Evolutionary conservation across 1,140 invertebrate genomes (phyloP).

Genomic region (Holotrichia oblita): DNA sequence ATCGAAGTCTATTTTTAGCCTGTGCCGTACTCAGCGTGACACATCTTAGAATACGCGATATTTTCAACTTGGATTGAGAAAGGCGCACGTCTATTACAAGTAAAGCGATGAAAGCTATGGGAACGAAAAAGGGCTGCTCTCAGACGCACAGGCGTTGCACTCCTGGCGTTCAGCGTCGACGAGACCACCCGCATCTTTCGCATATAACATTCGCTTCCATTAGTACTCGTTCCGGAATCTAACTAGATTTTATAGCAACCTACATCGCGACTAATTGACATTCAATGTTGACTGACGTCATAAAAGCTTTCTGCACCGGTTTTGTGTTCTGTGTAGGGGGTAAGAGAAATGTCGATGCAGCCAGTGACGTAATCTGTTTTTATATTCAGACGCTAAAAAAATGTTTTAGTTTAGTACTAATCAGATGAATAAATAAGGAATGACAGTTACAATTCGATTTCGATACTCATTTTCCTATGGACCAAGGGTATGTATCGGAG

Average conservation of each 20-base stretch:
- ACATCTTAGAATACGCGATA: background rate
- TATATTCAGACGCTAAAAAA: too few species aligned
- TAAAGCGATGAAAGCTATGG: background rate
- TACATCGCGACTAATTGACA: background rate
- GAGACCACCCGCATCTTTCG: background rate
- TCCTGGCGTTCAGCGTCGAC: background rate
- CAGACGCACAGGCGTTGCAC: background rate
- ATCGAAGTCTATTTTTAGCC: background rate
- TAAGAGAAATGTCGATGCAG: too few species aligned
- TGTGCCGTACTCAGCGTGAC: background rate
- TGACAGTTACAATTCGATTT: too few species aligned
- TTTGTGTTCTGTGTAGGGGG: too few species aligned
- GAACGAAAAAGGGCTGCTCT: background rate
- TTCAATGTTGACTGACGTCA: conserved; percentile 5
- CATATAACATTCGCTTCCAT: background rate
- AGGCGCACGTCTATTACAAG: background rate
- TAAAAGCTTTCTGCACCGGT: background rate
- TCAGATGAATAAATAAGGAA: too few species aligned
- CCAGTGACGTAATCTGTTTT: too few species aligned
- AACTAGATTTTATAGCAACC: background rate
- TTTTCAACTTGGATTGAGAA: background rate
- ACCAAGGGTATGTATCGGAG: too few species aligned
- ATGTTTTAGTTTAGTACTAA: too few species aligned
- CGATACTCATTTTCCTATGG: too few species aligned
- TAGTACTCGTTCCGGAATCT: background rate